Evolutionary conservation across 2,797 vertebrate species (phyloP).

Genomic region (Lithobates pipiens): DNA sequence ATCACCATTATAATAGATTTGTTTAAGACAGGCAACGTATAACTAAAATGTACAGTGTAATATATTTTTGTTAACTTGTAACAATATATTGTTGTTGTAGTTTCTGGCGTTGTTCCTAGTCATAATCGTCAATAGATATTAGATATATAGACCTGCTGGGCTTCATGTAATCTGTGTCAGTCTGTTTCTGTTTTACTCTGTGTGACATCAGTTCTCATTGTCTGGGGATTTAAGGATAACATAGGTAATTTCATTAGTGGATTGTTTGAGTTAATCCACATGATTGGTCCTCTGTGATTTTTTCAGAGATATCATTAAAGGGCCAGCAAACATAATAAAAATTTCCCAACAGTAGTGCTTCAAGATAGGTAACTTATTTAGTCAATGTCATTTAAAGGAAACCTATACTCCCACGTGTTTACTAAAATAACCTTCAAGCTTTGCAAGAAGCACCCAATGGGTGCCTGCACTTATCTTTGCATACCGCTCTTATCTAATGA

Average conservation of each 20-base stretch:
- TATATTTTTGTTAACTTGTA: background rate
- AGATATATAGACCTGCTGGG: slow-evolving; percentile 16
- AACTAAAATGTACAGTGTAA: background rate
- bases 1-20: background rate
- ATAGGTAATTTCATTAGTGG: slow-evolving; percentile 26
- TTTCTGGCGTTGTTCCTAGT: slow-evolving; percentile 32
- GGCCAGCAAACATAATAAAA: background rate
- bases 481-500: too few species aligned
- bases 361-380: background rate
- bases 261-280: slow-evolving; percentile 7
- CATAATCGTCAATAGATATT: slow-evolving; percentile 23
- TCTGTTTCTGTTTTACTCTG: slow-evolving; percentile 19
- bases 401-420: background rate
- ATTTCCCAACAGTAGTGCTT: background rate
- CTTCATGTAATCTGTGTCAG: slow-evolving; percentile 1
- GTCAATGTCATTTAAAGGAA: background rate
- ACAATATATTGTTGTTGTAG: background rate
- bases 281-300: background rate
- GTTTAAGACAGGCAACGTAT: background rate
- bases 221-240: slow-evolving; percentile 24
- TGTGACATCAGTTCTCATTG: slow-evolving; percentile 16
- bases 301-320: slow-evolving; percentile 3
- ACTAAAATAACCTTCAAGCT: background rate
- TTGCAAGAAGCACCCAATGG: background rate
- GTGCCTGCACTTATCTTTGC: too few species aligned